Percentiles rank a stretch among this genome's conserved stretches.
These are phyloP conservation scores for Epsilonema sp. DNA, from an alignment of 2,888 invertebrate genomes.

Conservation along the genomic window DNA sequence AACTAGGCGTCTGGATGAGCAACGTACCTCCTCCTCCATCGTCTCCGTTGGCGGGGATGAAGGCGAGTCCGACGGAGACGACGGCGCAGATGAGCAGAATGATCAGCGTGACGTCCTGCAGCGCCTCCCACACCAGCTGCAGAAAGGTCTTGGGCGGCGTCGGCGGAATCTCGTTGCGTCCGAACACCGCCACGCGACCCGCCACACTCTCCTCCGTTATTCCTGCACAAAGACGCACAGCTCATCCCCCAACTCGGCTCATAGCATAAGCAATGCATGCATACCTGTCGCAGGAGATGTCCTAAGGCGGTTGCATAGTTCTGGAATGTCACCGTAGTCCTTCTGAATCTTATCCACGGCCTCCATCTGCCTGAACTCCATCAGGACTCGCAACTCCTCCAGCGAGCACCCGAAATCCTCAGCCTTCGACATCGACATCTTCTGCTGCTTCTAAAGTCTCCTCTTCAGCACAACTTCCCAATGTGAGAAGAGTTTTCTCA, in stretches of 20 bases:
- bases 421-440: too few relatives aligned
- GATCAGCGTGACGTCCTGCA: conserved; percentile 92
- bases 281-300: conserved; percentile 95
- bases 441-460: too few relatives aligned
- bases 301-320: conserved; percentile 85
- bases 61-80: conserved; percentile 84
- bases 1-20: background rate
- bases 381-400: conserved; percentile 89
- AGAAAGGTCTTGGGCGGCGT: conserved; percentile 98
- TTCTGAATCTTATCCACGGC: conserved; percentile 36
- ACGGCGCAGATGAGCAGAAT: conserved; percentile 94
- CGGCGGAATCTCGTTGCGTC: conserved; percentile 95
- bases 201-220: conserved; percentile 55
- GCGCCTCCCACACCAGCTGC: conserved; percentile 93
- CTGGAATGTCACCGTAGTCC: conserved; percentile 72
- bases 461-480: too few relatives aligned
- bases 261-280: too few relatives aligned
- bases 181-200: conserved; percentile 82
- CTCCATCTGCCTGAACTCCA: conserved; percentile 88
- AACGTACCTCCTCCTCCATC: conserved; percentile 7
- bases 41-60: too few relatives aligned
- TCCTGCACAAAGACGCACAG: too few relatives aligned
- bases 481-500: too few relatives aligned
- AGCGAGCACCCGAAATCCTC: conserved; percentile 81
- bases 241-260: too few relatives aligned